Conservation (phyloP, 2,888 invertebrate genomes). For the Eilema depressum region DNA sequence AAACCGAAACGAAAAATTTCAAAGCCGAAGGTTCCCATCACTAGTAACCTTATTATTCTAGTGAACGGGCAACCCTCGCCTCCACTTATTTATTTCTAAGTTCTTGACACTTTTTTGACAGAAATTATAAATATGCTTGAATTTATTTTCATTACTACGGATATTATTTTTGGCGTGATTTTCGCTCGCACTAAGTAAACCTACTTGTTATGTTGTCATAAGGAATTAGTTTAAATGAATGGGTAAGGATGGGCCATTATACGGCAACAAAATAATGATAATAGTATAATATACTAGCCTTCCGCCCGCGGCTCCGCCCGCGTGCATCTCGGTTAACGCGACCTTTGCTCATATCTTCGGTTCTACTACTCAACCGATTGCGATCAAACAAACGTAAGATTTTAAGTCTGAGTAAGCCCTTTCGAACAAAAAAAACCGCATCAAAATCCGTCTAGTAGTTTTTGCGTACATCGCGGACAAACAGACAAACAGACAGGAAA, state of each 20-base stretch:
- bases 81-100: conserved; percentile 50
- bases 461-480: too few relatives aligned
- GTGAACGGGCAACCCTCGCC: conserved; percentile 42
- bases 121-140: conserved; percentile 55
- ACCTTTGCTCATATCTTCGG: too few relatives aligned
- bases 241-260: neutral
- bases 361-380: too few relatives aligned
- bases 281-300: neutral
- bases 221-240: conserved; percentile 15
- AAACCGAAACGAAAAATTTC: conserved; percentile 7
- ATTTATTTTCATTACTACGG: conserved; percentile 56
- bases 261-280: neutral
- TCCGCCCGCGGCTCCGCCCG: too few relatives aligned
- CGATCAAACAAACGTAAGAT: too few relatives aligned
- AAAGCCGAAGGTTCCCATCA: conserved; percentile 36
- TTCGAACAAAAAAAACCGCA: too few relatives aligned
- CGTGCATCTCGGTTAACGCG: too few relatives aligned
- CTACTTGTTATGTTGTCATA: conserved; percentile 11
- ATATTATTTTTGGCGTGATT: conserved; percentile 12
- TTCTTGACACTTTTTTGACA: conserved; percentile 52
- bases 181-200: neutral
- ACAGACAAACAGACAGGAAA: too few relatives aligned
- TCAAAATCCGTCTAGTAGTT: too few relatives aligned
- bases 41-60: conserved; percentile 55
- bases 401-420: too few relatives aligned